These are phyloP conservation scores for Atlantisia rogersi DNA, from an alignment of 2,113 vertebrate species.

Conservation along the genomic window DNA sequence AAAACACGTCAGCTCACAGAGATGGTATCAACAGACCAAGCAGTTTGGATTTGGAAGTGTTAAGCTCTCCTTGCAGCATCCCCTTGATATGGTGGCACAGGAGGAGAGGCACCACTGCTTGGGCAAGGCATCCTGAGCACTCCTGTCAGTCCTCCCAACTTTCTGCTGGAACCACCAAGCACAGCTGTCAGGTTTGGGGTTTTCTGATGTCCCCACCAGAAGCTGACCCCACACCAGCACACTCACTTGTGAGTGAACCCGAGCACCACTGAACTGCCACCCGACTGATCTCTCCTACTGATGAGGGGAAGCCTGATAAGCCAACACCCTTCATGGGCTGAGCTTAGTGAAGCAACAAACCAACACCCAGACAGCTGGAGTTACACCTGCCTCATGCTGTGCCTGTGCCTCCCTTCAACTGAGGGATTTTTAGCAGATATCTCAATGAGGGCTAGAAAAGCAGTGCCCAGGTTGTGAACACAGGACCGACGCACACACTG, in stretches of 20 bases:
- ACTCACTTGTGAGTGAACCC: background rate
- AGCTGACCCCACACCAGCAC: background rate
- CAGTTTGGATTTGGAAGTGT: rapidly evolving
- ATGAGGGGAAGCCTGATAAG: background rate
- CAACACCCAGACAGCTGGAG: background rate
- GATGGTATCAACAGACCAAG: background rate
- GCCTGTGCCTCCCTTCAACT: background rate
- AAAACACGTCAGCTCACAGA: background rate
- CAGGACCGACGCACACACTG: background rate
- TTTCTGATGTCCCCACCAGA: background rate
- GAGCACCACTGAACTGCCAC: background rate
- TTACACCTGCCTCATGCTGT: background rate
- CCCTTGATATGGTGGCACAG: rapidly evolving
- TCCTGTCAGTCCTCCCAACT: background rate
- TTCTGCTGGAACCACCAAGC: background rate
- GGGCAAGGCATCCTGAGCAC: background rate
- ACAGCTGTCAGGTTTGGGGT: background rate
- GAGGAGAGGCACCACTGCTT: background rate
- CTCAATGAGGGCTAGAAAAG: background rate
- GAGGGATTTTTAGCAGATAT: background rate
- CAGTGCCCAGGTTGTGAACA: background rate
- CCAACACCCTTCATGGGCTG: background rate
- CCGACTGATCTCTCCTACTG: background rate
- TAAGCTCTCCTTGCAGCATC: background rate
- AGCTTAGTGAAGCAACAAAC: background rate